Evolutionary conservation across 2,113 vertebrate genomes (phyloP), one percentile per base, ranked within the genome.

Genomic region (Nestor notabilis): DNA sequence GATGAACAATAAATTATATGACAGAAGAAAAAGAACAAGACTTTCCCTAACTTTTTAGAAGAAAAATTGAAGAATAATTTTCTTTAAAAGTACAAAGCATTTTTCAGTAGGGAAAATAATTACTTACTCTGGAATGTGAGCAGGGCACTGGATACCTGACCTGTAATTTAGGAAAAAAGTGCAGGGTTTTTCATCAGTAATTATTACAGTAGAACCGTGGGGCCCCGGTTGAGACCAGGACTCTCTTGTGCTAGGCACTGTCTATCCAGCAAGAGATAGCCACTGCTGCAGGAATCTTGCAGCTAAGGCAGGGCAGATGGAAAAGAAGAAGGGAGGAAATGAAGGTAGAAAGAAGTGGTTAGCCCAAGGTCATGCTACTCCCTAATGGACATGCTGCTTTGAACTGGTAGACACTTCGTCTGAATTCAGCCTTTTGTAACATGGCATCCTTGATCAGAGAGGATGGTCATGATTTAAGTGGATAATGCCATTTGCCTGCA

Each of bases 81-180:
- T 93, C 35, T 76, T 91, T 65, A 58, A 63, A 96, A 95, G 69
- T 92, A 95, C 92, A 97, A 96, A 95, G 94, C 39, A 0, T 94
- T 97, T 95, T 97, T 96, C 86, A 87, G 86, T 55, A 58, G 61
- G 19, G 28, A 94, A 65, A 95, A 92, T 92, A 97, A 95, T 95
- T 43, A 50, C 93, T 93, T 52, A 37, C 41, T 83, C 31, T 93
- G 95, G 86, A 95, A 95, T 97, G 92, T 69, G 49, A 87, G 61
- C 80, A 84, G 69, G 76, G 72, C 80, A 61, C 61, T 95, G 60
- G 79, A 81, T 95, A 86, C 71, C 95, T 94, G 95, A 95, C 94
- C 89, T 95, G 81, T 97, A 95, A 97, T 95, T 97, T 92, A 33
- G 91, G 63, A 60, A 89, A 90, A 80, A 31, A 74, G 75, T 71